Base-by-base conservation (phyloP, 1,140 invertebrate genomes). In the Contarinia nasturtii region DNA sequence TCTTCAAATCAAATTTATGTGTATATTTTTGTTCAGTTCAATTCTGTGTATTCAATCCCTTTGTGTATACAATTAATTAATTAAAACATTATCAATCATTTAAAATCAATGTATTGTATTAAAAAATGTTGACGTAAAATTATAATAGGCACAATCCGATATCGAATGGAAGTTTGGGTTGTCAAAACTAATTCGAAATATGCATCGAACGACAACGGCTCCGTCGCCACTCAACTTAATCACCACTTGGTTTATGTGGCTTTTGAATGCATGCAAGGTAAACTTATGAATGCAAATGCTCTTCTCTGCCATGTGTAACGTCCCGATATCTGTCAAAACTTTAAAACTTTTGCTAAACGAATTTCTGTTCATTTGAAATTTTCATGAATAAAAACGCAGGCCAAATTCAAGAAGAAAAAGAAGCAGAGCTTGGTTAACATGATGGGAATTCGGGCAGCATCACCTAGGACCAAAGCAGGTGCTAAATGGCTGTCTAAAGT, bases 101-200 rank as follows among this genome's bases (percentile, higher is more conserved):
- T 27, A 3, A 27, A 27, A 27, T 27, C 27, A 10, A 27, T 5
- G n/a, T n/a, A n/a, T n/a, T n/a, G n/a, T n/a, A n/a, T n/a, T n/a
- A 27, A 3, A 3, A 27, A 27, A 27, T 10, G 10, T 27, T 27
- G 27, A 27, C 27, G 10, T 27, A 10, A 27, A 3, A 27, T 27
- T 27, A 10, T 38, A n/a, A 38, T 33, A 93, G 76, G 90, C 93
- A 40, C 93, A 98, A 76, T 98, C 94, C n/a, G 95, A 99, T 67
- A 96, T 94, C 55, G 95, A 99, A 67, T 99, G 95, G 95, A 99
- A 99, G 67, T 99, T 95, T 62, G 95, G 95, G 27, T 68, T 98
- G 54, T 96, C 94, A 40, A 98, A 98, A 70, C 73, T 99, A 54
- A 96, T 99, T 58, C 74, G 93, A 53, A 94, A 95, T 60, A 98